phyloP scores from a whole-genome alignment of 2,888 invertebrate genomes.

The Polia nebulosa region DNA sequence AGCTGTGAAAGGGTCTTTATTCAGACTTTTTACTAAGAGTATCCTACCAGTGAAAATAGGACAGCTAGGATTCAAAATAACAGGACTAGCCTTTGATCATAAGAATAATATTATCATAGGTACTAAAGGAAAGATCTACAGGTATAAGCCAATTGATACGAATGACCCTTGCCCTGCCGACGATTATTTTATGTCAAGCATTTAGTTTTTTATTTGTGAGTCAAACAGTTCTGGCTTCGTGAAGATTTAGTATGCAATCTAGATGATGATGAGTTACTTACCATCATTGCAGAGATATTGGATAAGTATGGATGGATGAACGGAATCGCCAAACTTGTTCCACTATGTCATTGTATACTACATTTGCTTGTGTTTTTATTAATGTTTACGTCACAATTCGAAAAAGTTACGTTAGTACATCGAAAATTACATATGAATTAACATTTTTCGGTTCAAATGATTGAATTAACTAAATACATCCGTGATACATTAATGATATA shows the following conservation, averaged over 20 bases:
- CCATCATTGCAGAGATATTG: neutral
- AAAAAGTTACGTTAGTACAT: neutral
- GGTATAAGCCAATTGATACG: constrained; percentile 81
- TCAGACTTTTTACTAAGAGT: constrained; percentile 78
- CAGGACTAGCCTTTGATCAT: constrained; percentile 83
- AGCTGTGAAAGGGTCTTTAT: constrained; percentile 85
- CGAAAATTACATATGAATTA: neutral
- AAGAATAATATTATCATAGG: constrained; percentile 86
- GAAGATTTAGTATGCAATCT: constrained; percentile 1
- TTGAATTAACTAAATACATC: constrained; percentile 3
- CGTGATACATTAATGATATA: constrained; percentile 1
- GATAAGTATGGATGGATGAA: neutral
- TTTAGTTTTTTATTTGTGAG: constrained; percentile 66
- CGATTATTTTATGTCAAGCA: constrained; percentile 86
- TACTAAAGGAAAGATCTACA: constrained; percentile 87
- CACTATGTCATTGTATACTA: neutral
- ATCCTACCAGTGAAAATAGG: constrained; percentile 84
- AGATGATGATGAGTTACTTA: neutral
- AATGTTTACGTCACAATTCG: neutral
- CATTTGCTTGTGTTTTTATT: neutral
- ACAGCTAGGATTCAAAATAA: constrained; percentile 85
- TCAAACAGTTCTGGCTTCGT: constrained; percentile 13
- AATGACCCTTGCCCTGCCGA: constrained; percentile 86
- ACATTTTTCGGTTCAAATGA: neutral
- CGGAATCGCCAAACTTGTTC: neutral